phyloP scores from a whole-genome alignment of 2,888 invertebrate species.

The Galerucella calmariensis region DNA sequence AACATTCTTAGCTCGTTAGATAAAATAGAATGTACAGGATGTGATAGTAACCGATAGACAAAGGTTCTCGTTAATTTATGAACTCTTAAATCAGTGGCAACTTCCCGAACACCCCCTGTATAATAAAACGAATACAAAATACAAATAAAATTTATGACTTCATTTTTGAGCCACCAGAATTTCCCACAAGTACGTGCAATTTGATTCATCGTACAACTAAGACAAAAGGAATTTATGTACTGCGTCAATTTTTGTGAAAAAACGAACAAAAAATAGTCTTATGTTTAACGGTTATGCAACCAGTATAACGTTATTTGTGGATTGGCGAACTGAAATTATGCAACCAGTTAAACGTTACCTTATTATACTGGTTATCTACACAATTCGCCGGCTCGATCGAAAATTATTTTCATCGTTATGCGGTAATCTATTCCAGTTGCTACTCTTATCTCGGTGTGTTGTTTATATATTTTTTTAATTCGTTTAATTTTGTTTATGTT shows the following conservation, averaged over 20 bases:
- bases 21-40: no score
- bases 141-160: no score
- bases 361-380: neutral
- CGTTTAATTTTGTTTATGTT: neutral
- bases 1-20: no score
- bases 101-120: no score
- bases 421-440: neutral
- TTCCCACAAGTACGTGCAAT: no score
- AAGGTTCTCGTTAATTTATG: no score
- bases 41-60: no score
- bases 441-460: neutral
- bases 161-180: no score
- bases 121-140: no score
- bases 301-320: conserved; percentile 18
- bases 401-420: neutral
- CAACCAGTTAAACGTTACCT: neutral
- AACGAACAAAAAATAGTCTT: neutral
- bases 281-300: conserved; percentile 35
- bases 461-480: neutral
- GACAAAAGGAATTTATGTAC: no score
- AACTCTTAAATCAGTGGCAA: no score
- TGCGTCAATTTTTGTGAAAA: neutral
- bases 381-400: neutral
- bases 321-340: conserved; percentile 14
- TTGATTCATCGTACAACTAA: no score